A percentile compares a stretch with the other conserved stretches of the same genome.
Conservation (phyloP, 2,797 vertebrate genomes). For the Molothrus ater region DNA sequence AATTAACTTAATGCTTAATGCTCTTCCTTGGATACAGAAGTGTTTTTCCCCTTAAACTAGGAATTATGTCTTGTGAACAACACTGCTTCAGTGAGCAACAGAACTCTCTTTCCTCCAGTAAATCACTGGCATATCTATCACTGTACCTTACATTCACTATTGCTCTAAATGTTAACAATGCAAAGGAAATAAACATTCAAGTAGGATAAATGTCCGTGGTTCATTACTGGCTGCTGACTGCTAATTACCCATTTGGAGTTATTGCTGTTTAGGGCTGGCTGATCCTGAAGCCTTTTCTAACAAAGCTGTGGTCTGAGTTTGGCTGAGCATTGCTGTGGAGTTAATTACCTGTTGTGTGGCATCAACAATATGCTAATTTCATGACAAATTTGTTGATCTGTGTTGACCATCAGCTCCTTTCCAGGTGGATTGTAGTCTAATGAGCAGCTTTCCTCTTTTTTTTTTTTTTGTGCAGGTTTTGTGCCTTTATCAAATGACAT, state of each 20-base stretch:
- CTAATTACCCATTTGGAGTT: background rate
- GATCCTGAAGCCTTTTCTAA: background rate
- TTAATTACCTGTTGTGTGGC: background rate
- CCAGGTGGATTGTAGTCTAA: background rate
- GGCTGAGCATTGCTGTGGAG: background rate
- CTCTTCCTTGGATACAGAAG: background rate
- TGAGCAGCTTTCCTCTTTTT: background rate
- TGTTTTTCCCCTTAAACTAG: background rate
- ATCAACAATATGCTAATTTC: background rate
- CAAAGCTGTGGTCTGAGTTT: background rate
- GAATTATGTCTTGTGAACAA: background rate
- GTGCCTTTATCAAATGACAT: background rate
- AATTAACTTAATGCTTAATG: background rate
- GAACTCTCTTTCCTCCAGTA: background rate
- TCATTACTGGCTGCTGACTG: background rate
- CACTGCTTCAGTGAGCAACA: background rate
- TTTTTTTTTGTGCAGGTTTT: background rate
- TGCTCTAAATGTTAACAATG: background rate
- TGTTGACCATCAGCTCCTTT: background rate
- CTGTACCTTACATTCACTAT: background rate
- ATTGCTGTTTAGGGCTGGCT: background rate
- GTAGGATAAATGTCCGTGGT: background rate
- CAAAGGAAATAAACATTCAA: background rate
- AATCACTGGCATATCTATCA: background rate
- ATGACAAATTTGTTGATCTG: background rate